Conservation (phyloP, 2,888 invertebrate species). For the Pseudoips prasinana region DNA sequence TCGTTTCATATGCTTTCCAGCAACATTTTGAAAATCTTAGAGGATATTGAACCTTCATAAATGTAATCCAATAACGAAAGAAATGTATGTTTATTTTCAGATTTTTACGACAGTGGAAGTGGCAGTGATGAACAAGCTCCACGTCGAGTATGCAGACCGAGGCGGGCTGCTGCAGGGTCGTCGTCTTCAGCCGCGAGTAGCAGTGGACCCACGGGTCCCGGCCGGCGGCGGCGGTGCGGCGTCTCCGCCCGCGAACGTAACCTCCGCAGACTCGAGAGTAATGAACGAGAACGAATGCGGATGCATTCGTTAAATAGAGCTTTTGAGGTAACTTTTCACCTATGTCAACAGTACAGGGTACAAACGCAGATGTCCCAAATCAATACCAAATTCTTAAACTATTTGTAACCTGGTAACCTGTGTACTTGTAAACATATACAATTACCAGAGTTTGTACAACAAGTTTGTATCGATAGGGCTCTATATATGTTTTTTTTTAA, state of each 20-base stretch:
- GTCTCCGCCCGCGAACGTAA: conserved; percentile 93
- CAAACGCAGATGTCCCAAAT: no score
- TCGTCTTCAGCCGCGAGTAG: conserved; percentile 52
- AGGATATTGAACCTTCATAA: no score
- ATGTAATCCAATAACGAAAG: no score
- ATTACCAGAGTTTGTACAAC: no score
- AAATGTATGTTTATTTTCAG: no score
- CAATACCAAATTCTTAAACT: no score
- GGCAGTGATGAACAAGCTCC: conserved; percentile 61
- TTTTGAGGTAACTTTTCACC: conserved; percentile 85
- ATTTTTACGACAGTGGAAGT: conserved; percentile 68
- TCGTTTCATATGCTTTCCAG: no score
- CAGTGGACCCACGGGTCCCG: conserved; percentile 49
- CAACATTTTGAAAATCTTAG: no score
- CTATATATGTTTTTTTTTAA: no score
- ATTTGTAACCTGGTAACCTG: no score
- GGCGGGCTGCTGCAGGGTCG: conserved; percentile 55
- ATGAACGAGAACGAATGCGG: conserved; percentile 94
- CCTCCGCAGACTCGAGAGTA: conserved; percentile 92
- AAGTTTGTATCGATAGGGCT: no score
- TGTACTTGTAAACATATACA: no score
- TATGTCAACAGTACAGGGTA: neutral
- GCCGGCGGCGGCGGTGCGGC: conserved; percentile 87
- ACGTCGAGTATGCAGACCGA: conserved; percentile 50
- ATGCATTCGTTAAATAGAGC: conserved; percentile 97